Percentiles rank a stretch among this genome's conserved stretches.
Conservation (phyloP, 2,888 invertebrate genomes). For the Ischnura elegans region DNA sequence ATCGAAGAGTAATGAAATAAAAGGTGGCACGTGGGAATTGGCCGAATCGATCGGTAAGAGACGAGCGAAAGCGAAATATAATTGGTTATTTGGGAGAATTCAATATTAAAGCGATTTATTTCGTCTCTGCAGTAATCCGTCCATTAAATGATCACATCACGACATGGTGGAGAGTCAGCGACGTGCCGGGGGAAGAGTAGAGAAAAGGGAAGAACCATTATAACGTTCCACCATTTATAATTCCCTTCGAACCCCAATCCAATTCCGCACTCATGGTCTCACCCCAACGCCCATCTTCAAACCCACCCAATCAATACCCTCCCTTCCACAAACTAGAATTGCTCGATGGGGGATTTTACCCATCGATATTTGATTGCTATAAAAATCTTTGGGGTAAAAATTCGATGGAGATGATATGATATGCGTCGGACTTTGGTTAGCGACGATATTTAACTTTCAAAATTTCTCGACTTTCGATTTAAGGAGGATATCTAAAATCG, state of each 20-base stretch:
- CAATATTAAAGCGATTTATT: slow-evolving; percentile 37
- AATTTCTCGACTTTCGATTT: no score
- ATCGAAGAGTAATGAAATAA: slow-evolving; percentile 9
- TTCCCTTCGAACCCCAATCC: slow-evolving; percentile 37
- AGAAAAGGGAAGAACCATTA: not conserved
- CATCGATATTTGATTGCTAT: no score
- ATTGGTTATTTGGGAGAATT: not conserved
- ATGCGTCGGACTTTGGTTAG: no score
- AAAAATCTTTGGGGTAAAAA: no score
- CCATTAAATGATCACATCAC: slow-evolving; percentile 1
- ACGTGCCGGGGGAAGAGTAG: not conserved
- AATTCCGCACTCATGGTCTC: not conserved
- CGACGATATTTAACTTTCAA: no score
- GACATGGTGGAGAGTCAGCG: slow-evolving; percentile 2
- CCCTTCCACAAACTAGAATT: no score
- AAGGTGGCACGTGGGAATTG: not conserved
- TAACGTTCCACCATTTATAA: slow-evolving; percentile 34
- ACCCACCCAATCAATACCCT: not conserved
- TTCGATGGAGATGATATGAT: no score
- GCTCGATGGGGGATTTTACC: no score
- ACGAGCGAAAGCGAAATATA: not conserved
- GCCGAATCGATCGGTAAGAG: not conserved
- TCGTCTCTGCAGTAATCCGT: not conserved
- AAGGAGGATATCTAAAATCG: no score
- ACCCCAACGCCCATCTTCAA: not conserved